A percentile compares a stretch with the other conserved stretches of the same genome.
These are phyloP conservation scores for Butorides virescens DNA, from an alignment of 2,113 vertebrate genomes.

Conservation along the genomic window DNA sequence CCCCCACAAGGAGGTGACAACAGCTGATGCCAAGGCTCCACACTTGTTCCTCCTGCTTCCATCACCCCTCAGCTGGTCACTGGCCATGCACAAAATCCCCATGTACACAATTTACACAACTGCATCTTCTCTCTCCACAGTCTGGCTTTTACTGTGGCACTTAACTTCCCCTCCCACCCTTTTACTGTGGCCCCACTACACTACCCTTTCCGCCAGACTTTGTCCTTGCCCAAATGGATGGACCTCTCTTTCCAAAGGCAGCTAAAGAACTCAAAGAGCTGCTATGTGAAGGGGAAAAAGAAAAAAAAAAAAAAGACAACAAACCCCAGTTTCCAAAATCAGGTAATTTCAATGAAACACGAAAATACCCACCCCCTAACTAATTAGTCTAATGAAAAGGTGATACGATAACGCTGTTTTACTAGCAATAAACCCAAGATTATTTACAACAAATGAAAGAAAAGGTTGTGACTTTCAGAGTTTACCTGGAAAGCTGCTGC, in stretches of 20 bases:
- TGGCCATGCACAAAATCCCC: not conserved
- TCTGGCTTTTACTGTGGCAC: not conserved
- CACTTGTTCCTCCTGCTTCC: not conserved
- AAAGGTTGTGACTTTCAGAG: not conserved
- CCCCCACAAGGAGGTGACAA: not conserved
- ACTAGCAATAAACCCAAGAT: not conserved
- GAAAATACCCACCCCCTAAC: not conserved
- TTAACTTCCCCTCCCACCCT: not conserved
- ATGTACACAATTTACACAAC: accelerated
- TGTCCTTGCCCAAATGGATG: not conserved
- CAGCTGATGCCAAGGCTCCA: not conserved
- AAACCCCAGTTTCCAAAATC: not conserved
- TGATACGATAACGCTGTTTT: not conserved
- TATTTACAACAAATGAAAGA: not conserved
- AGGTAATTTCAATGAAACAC: not conserved
- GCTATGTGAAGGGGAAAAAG: not conserved
- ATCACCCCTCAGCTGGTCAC: not conserved
- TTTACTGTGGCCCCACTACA: not conserved
- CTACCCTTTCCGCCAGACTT: not conserved
- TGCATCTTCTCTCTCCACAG: not conserved
- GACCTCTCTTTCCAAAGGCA: not conserved
- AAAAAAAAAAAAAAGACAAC: too few species aligned
- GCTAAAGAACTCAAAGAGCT: not conserved
- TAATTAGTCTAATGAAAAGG: not conserved
- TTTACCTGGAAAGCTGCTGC: constrained; percentile 81